Conservation (phyloP, 2,113 vertebrate species). For the Rhea americana region DNA sequence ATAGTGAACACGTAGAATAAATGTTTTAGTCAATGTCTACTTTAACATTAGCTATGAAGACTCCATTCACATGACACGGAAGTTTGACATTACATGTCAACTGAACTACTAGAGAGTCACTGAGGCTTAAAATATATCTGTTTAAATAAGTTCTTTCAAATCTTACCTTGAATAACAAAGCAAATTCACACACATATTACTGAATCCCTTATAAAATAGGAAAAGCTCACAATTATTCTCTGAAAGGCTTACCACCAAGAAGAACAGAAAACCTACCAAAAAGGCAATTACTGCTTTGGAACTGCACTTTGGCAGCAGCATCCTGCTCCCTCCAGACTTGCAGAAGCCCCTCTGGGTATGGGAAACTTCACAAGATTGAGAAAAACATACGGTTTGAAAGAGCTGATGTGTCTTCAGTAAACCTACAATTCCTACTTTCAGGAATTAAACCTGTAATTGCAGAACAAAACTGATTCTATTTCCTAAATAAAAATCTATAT, state of each 20-base stretch:
- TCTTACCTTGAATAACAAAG: background rate
- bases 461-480: background rate
- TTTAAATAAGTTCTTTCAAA: background rate
- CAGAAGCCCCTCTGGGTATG: background rate
- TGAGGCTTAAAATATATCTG: background rate
- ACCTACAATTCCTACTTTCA: background rate
- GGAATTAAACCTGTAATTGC: background rate
- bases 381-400: background rate
- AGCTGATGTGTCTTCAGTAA: background rate
- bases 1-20: background rate
- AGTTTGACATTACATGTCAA: background rate
- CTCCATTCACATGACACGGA: background rate
- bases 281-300: conserved; percentile 27
- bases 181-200: conserved; percentile 16
- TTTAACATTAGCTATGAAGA: background rate
- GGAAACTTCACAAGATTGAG: background rate
- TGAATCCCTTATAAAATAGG: background rate
- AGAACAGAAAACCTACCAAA: conserved; percentile 7
- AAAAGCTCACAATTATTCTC: background rate
- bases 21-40: background rate
- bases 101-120: background rate
- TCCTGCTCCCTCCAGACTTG: background rate
- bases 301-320: background rate
- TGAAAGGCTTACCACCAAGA: background rate
- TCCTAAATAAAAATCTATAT: background rate